A percentile compares a stretch with the other conserved stretches of the same genome.
phyloP scores from a whole-genome alignment of 2,113 vertebrate genomes.

The Leiothrix lutea region DNA sequence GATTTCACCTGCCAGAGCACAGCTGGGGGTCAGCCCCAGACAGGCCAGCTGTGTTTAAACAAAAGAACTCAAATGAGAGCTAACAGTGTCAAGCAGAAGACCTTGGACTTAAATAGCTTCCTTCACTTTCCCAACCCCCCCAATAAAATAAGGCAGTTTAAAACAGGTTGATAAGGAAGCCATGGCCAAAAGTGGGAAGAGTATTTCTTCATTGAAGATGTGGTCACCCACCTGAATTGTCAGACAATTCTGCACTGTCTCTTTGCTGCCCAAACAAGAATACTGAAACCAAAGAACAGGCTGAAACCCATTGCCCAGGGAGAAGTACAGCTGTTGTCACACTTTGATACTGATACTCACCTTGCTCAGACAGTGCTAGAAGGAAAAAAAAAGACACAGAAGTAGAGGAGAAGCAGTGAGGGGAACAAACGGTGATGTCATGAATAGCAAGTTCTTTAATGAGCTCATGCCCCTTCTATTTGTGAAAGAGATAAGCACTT shows the following conservation, averaged over 20 bases:
- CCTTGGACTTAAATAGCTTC: background rate
- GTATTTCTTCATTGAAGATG: background rate
- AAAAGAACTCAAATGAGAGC: background rate
- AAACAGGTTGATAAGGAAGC: background rate
- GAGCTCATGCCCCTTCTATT: constrained; percentile 27
- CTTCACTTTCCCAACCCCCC: background rate
- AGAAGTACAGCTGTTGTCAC: background rate
- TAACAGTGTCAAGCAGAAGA: background rate
- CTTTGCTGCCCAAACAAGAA: background rate
- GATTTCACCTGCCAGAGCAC: background rate
- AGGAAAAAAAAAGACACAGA: background rate
- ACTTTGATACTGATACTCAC: background rate
- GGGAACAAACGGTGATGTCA: background rate
- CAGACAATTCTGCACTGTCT: background rate
- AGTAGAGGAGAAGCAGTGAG: background rate
- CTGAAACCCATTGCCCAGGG: background rate
- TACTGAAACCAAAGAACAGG: background rate
- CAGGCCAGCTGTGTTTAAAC: background rate
- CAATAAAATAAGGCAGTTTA: background rate
- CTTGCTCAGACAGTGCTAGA: background rate
- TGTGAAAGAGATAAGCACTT: constrained; percentile 8
- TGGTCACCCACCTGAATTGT: background rate
- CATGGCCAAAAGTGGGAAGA: background rate
- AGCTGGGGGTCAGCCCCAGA: background rate
- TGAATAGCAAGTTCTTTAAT: background rate